Evolutionary conservation across 2,797 vertebrate genomes (phyloP).

Genomic region (Chromis chromis): DNA sequence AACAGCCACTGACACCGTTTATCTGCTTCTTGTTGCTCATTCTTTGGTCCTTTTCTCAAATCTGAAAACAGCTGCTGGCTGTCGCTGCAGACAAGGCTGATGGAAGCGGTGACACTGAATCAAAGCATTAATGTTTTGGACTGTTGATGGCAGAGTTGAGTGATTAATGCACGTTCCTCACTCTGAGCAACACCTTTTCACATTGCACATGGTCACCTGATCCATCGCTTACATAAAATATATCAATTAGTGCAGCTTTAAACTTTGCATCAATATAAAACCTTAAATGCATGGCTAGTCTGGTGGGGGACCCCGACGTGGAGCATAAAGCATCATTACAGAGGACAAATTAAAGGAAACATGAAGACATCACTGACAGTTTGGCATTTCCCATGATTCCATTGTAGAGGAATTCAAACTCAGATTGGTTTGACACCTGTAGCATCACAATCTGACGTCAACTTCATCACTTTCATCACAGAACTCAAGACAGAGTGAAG

Average conservation of each 20-base stretch:
- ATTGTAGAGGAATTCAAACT: neutral
- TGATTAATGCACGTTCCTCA: too few relatives aligned
- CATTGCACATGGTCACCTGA: too few relatives aligned
- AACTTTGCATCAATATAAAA: neutral
- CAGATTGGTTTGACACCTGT: too few relatives aligned
- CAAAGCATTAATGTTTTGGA: neutral
- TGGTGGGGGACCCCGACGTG: too few relatives aligned
- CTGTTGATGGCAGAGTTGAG: too few relatives aligned
- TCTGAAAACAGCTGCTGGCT: neutral
- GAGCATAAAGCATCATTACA: too few relatives aligned
- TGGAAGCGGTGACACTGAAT: neutral
- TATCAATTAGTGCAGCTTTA: neutral
- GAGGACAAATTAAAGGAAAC: neutral
- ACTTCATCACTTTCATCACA: neutral
- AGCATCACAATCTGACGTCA: neutral
- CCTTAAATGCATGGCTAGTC: too few relatives aligned
- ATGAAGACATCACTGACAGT: neutral
- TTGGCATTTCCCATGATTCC: neutral
- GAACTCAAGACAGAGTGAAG: neutral
- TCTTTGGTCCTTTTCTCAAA: neutral
- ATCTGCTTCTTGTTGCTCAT: neutral
- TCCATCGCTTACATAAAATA: too few relatives aligned
- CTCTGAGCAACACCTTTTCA: too few relatives aligned
- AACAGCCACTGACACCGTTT: too few relatives aligned
- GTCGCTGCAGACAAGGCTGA: neutral